Conservation (phyloP, 1,140 invertebrate genomes). For the Eueides isabella region DNA sequence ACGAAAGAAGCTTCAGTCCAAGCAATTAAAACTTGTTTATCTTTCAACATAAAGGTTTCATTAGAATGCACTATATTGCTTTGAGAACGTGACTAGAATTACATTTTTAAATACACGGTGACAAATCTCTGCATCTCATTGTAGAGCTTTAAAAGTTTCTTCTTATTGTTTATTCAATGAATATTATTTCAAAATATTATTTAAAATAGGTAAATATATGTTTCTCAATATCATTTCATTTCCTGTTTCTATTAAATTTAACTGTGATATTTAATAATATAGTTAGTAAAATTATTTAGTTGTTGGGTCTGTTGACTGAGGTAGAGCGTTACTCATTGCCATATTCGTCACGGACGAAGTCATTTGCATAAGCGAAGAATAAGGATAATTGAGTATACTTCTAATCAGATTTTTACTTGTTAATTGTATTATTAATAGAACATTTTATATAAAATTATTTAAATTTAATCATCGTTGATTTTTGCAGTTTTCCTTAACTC, state of each 20-base stretch:
- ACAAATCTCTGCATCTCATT: background rate
- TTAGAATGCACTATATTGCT: background rate
- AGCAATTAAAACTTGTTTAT: background rate
- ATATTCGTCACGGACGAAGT: background rate
- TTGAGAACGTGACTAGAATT: conserved; percentile 17
- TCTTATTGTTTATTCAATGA: background rate
- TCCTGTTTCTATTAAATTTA: too few relatives aligned
- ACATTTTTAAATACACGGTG: conserved; percentile 4
- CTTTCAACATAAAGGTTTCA: background rate
- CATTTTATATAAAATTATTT: background rate
- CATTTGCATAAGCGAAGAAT: background rate
- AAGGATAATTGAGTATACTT: background rate
- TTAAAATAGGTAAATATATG: background rate
- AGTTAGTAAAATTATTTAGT: background rate
- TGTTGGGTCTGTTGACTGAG: background rate
- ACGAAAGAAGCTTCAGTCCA: background rate
- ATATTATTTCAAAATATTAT: background rate
- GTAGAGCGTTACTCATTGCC: background rate
- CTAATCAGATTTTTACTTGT: background rate
- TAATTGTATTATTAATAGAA: conserved; percentile 2
- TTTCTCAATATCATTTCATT: too few relatives aligned
- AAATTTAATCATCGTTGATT: background rate
- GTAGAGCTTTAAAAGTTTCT: background rate
- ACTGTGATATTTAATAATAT: too few relatives aligned
- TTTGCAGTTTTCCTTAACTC: background rate